Evolutionary conservation across 2,888 invertebrate genomes (phyloP).

Genomic region (Hecatera dysodea): DNA sequence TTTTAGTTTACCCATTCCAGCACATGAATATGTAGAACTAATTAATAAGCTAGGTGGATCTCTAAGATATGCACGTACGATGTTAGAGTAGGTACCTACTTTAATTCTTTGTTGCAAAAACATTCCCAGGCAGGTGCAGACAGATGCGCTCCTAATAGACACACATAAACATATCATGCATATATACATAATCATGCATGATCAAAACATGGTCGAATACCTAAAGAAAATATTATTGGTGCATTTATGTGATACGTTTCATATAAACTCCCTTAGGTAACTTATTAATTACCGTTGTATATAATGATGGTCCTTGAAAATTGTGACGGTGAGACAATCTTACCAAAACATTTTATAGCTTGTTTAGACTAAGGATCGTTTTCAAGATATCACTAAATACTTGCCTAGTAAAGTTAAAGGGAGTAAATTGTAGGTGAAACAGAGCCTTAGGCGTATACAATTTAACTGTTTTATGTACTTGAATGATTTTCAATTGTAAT

Average conservation of each 20-base stretch:
- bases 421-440: too few species aligned
- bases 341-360: too few species aligned
- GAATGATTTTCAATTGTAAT: too few species aligned
- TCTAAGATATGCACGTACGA: not conserved
- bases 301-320: not conserved
- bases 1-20: not conserved
- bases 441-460: too few species aligned
- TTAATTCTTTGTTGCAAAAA: conserved; percentile 6
- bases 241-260: not conserved
- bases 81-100: too few species aligned
- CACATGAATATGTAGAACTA: not conserved
- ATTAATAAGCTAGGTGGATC: not conserved
- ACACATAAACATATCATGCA: not conserved
- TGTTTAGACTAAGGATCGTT: too few species aligned
- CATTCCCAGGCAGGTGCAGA: conserved; percentile 22
- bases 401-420: too few species aligned
- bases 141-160: conserved; percentile 3
- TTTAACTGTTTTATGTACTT: too few species aligned
- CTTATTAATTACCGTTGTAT: not conserved
- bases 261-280: not conserved
- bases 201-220: not conserved
- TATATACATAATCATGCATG: conserved; percentile 16
- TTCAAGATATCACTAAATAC: too few species aligned
- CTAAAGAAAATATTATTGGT: not conserved
- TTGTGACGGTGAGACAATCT: too few species aligned